Evolutionary conservation across 1,140 invertebrate species (phyloP).

Genomic region (Eumeta japonica): DNA sequence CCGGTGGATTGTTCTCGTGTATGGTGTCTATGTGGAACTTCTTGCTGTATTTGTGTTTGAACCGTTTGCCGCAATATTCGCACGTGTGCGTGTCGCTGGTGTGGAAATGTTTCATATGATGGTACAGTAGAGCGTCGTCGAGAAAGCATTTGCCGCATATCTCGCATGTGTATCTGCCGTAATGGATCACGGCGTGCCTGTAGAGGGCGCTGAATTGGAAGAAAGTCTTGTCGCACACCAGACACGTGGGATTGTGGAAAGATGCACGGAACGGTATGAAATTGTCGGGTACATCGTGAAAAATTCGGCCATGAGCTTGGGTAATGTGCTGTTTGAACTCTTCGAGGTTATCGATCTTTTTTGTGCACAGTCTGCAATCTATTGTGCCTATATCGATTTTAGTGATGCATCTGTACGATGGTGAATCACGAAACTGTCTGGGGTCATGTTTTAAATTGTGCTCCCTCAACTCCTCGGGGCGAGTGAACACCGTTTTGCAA

Average conservation of each 20-base stretch:
- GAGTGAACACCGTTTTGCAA: constrained; percentile 46
- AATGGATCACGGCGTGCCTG: constrained; percentile 47
- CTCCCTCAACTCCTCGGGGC: constrained; percentile 43
- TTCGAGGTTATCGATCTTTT: constrained; percentile 37
- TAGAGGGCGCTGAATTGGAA: constrained; percentile 46
- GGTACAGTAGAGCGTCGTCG: constrained; percentile 36
- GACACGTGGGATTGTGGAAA: constrained; percentile 46
- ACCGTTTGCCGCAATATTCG: constrained; percentile 45
- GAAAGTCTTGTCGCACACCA: constrained; percentile 44
- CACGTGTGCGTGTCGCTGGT: constrained; percentile 42
- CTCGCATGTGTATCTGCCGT: constrained; percentile 46
- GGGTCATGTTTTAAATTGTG: constrained; percentile 43
- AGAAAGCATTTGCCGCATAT: constrained; percentile 46
- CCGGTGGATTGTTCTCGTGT: constrained; percentile 47
- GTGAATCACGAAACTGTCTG: constrained; percentile 39
- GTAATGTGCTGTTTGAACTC: constrained; percentile 43
- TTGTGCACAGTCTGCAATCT: constrained; percentile 38
- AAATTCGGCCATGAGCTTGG: constrained; percentile 36
- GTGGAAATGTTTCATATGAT: constrained; percentile 40
- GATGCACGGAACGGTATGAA: constrained; percentile 35
- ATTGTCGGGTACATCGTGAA: constrained; percentile 42
- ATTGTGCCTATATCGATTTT: constrained; percentile 48
- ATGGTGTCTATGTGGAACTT: constrained; percentile 50
- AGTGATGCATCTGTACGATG: constrained; percentile 48
- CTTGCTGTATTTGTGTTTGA: constrained; percentile 48